Evolutionary conservation across 2,797 vertebrate species (phyloP), one percentile per base, ranked within the genome.

Genomic region (Artibeus jamaicensis): DNA sequence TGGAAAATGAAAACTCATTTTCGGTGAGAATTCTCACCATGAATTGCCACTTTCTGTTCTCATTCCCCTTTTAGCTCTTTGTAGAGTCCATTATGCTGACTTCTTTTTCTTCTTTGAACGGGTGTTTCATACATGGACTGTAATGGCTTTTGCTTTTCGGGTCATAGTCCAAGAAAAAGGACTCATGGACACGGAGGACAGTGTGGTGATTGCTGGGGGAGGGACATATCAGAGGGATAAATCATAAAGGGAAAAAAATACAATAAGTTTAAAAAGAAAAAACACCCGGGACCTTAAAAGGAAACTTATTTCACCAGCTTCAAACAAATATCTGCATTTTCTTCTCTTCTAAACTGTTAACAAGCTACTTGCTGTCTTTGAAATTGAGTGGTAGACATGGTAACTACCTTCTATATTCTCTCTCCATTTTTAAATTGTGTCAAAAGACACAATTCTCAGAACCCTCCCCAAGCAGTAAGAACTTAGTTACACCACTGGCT

Each of bases 401-500:
- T 62, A 86, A 92, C 67, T 73, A 44, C 5, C n/a, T 81, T 87
- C 22, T 62, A 11, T 32, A 70, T 39, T 85, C 18, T 62, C 24
- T 44, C 68, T 32, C 12, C 74, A 16, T 42, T 78, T n/a, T 93
- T 26, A 18, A 68, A 65, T 44, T 16, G 16, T 57, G 5, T 65
- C 59, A 76, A 14, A 46, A 21, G n/a, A 21, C 67, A 59, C 39
- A 48, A n/a, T 95, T 97, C 50, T 89, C 50, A 37, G 68, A 96
- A 95, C 10, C 70, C 46, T 8, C 19, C 37, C 18, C 2, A 32
- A 39, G n/a, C 44, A 53, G 39, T 70, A 89, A 37, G 42, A 53
- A 5, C 48, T 53, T 81, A 89, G 78, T 92, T 96, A 84, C 79
- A 74, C 59, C 87, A 92, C 39, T 74, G 62, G 71, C 55, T 53